These are phyloP conservation scores for Oryzias melastigma DNA, from an alignment of 2,113 vertebrate species.

Conservation along the genomic window DNA sequence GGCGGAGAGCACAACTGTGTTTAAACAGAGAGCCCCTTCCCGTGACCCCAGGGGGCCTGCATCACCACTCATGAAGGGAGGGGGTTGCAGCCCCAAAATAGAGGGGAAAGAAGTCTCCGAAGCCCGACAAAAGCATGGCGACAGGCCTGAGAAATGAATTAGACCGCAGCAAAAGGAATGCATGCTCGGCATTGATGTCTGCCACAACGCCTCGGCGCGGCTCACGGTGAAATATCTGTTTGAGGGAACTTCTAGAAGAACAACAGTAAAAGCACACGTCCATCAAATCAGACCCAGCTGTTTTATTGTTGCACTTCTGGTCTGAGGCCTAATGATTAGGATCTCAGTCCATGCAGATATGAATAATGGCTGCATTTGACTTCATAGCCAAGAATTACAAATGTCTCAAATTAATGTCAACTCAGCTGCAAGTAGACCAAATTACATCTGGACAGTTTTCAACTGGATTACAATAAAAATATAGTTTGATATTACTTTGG, in stretches of 20 bases:
- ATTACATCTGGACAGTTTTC: slow-evolving; percentile 37
- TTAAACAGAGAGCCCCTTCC: slow-evolving; percentile 75
- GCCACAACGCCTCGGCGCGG: slow-evolving; percentile 19
- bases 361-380: slow-evolving; percentile 39
- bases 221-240: slow-evolving; percentile 38
- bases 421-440: slow-evolving; percentile 40
- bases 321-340: slow-evolving; percentile 43
- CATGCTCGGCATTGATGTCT: slow-evolving; percentile 47
- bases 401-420: slow-evolving; percentile 54
- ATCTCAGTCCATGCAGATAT: slow-evolving; percentile 48
- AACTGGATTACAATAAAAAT: slow-evolving; percentile 53
- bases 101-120: slow-evolving; percentile 58
- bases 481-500: too few relatives aligned
- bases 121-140: slow-evolving; percentile 60
- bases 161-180: slow-evolving; percentile 35
- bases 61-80: slow-evolving; percentile 51
- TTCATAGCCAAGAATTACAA: slow-evolving; percentile 35
- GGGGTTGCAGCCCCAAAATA: slow-evolving; percentile 37
- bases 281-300: slow-evolving; percentile 21
- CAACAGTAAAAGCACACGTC: slow-evolving; percentile 29
- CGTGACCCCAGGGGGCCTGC: slow-evolving; percentile 64
- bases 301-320: slow-evolving; percentile 31
- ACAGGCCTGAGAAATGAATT: slow-evolving; percentile 74
- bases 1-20: slow-evolving; percentile 65
- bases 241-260: slow-evolving; percentile 39